Evolutionary conservation across 2,113 vertebrate species (phyloP).

Genomic region (Scomber scombrus): DNA sequence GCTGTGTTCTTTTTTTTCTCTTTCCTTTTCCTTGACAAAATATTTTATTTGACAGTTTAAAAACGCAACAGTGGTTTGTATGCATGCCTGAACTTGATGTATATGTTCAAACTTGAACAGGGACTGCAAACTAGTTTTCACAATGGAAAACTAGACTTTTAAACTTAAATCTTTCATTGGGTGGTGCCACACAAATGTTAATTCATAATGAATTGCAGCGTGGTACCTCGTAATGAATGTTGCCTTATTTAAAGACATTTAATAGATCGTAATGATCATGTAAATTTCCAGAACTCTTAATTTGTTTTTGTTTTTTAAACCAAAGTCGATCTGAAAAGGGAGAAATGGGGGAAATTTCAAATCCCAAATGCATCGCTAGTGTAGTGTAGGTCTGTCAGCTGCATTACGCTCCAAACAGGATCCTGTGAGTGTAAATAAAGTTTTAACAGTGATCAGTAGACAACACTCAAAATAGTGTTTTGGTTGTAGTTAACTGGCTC

Average conservation of each 20-base stretch:
- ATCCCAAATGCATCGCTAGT: constrained; percentile 36
- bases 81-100: constrained; percentile 59
- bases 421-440: constrained; percentile 19
- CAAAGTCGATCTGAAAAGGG: constrained; percentile 63
- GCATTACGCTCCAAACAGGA: constrained; percentile 5
- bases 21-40: constrained; percentile 40
- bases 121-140: constrained; percentile 72
- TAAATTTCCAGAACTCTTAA: constrained; percentile 53
- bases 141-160: constrained; percentile 66
- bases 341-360: constrained; percentile 39
- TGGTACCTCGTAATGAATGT: constrained; percentile 63
- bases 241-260: constrained; percentile 78
- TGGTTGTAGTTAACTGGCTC: constrained; percentile 7
- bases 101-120: constrained; percentile 59
- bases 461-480: constrained; percentile 2
- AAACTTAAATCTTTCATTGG: constrained; percentile 58
- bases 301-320: constrained; percentile 64
- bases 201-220: constrained; percentile 79
- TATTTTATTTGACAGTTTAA: constrained; percentile 69
- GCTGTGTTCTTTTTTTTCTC: constrained; percentile 62
- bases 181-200: constrained; percentile 62
- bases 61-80: constrained; percentile 59
- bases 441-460: constrained; percentile 22
- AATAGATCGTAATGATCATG: constrained; percentile 56
- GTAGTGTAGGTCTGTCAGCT: not conserved